Conservation (phyloP, 2,113 vertebrate genomes). For the Oreochromis aureus region DNA sequence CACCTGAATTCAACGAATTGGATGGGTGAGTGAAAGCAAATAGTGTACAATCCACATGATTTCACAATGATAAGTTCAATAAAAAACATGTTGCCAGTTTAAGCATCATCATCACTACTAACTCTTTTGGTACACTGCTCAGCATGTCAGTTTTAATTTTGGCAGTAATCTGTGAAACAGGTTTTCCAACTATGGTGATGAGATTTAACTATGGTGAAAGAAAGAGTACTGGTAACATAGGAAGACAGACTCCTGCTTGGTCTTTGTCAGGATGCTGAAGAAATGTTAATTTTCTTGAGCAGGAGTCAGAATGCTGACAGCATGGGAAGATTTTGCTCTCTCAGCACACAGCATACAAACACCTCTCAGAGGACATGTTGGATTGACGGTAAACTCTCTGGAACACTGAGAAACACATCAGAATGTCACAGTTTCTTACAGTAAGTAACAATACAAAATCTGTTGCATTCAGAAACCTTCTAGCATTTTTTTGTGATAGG, state of each 20-base stretch:
- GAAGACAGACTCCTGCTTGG: neutral
- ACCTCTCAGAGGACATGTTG: neutral
- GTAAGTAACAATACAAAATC: neutral
- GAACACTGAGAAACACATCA: neutral
- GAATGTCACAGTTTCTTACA: neutral
- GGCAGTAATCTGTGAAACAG: neutral
- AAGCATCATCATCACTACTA: neutral
- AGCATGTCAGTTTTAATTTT: neutral
- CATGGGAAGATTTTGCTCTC: neutral
- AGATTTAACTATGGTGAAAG: neutral
- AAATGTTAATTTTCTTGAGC: neutral
- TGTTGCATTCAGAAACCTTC: neutral
- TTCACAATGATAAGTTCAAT: neutral
- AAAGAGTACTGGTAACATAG: neutral
- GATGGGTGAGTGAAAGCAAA: neutral
- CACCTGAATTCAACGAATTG: neutral
- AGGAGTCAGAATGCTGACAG: neutral
- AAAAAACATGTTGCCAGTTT: neutral
- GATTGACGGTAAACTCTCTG: neutral
- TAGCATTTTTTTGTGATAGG: neutral
- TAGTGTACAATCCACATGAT: neutral
- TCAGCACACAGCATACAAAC: neutral
- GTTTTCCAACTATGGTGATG: neutral
- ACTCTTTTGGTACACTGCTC: neutral
- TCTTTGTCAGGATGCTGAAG: neutral